Conservation (phyloP, 2,888 invertebrate species). For the Platyscelio sp. region DNA sequence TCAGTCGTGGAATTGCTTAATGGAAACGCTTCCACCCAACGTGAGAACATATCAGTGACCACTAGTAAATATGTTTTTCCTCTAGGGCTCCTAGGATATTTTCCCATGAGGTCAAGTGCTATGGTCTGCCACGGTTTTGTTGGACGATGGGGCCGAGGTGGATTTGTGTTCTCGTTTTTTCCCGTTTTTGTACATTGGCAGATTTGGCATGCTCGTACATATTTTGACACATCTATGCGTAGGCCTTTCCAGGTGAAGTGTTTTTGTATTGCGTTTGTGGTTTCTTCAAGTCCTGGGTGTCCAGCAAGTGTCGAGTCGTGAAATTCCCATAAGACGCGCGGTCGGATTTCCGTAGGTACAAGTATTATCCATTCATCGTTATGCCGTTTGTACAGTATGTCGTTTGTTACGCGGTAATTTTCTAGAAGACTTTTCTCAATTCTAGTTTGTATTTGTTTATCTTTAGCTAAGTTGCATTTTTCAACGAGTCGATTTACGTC, state of each 20-base stretch:
- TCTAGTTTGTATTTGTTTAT: not conserved
- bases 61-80: slow-evolving; percentile 66
- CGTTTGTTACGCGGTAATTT: not conserved
- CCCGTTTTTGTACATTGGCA: not conserved
- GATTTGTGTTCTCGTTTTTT: not conserved
- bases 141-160: slow-evolving; percentile 17
- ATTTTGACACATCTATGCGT: not conserved
- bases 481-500: not conserved
- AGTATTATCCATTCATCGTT: not conserved
- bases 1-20: slow-evolving; percentile 14
- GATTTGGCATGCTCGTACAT: not conserved
- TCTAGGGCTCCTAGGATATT: slow-evolving; percentile 50
- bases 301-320: not conserved
- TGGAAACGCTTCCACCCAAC: slow-evolving; percentile 73
- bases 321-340: not conserved
- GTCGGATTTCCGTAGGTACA: not conserved
- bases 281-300: not conserved
- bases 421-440: not conserved
- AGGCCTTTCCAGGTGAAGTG: not conserved
- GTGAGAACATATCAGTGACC: slow-evolving; percentile 69
- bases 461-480: not conserved
- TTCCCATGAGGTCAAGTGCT: slow-evolving; percentile 66
- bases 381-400: not conserved
- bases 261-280: not conserved
- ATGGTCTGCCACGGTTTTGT: slow-evolving; percentile 27